These are phyloP conservation scores for Pristiophorus japonicus DNA, from an alignment of 2,113 vertebrate genomes.

Conservation along the genomic window DNA sequence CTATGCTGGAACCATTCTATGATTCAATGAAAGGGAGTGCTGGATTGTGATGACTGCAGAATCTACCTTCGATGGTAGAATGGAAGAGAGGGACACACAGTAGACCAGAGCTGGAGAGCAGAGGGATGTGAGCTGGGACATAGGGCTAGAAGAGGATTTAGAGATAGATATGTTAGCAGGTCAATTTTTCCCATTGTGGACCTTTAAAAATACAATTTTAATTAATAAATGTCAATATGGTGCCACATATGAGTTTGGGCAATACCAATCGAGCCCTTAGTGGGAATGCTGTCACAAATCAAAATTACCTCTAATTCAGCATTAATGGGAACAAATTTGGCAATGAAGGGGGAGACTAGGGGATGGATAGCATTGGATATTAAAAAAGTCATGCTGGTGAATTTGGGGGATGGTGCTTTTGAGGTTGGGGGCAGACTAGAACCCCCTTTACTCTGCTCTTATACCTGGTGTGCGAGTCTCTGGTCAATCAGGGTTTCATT, in stretches of 20 bases:
- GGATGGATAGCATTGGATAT: not conserved
- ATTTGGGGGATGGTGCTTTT: not conserved
- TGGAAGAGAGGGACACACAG: not conserved
- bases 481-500: not conserved
- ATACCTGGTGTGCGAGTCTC: too few relatives aligned
- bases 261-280: not conserved
- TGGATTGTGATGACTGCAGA: not conserved
- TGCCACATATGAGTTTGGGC: not conserved
- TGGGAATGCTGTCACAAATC: not conserved
- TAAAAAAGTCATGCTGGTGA: not conserved
- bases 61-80: not conserved
- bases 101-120: not conserved
- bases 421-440: too few relatives aligned
- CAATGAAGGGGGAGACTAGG: not conserved
- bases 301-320: constrained; percentile 6
- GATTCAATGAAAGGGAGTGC: not conserved
- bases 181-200: not conserved
- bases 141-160: not conserved
- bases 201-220: not conserved
- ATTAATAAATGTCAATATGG: constrained; percentile 2
- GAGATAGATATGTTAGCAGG: not conserved
- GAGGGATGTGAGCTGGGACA: not conserved
- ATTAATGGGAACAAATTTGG: not conserved
- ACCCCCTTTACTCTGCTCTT: not conserved
- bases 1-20: too few relatives aligned